Percentiles rank a stretch among this genome's conserved stretches.
phyloP scores from a whole-genome alignment of 2,888 invertebrate species.

The Masnerella sp. region DNA sequence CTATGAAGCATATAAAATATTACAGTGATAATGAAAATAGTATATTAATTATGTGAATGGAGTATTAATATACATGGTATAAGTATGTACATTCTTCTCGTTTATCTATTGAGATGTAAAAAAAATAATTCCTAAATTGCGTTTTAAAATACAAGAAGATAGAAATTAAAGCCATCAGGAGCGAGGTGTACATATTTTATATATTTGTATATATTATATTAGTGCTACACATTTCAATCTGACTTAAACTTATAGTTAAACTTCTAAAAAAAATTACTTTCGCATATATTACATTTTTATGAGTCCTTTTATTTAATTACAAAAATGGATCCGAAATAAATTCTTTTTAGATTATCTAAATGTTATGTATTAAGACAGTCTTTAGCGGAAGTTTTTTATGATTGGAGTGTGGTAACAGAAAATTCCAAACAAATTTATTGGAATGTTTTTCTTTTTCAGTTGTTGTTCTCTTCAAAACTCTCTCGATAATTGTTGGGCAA shows the following conservation, averaged over 20 bases:
- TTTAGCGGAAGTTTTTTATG: conserved; percentile 23
- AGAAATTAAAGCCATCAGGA: conserved; percentile 56
- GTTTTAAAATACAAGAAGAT: conserved; percentile 63
- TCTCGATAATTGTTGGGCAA: conserved; percentile 40
- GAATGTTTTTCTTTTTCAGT: conserved; percentile 38
- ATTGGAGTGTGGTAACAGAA: conserved; percentile 19
- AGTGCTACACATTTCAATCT: too few relatives aligned
- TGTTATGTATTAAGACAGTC: conserved; percentile 37
- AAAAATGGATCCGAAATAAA: too few relatives aligned
- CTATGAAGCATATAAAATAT: conserved; percentile 69
- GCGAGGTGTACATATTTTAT: conserved; percentile 24
- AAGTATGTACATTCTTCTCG: conserved; percentile 57
- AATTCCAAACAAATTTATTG: conserved; percentile 30
- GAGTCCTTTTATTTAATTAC: too few relatives aligned
- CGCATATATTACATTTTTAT: not conserved
- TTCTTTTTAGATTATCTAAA: conserved; percentile 1
- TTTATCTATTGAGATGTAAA: conserved; percentile 48
- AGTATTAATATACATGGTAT: conserved; percentile 4
- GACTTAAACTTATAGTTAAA: too few relatives aligned
- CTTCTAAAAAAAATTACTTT: not conserved
- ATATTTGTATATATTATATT: too few relatives aligned
- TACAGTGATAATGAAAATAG: conserved; percentile 61
- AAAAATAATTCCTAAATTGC: conserved; percentile 41
- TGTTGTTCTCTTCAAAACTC: conserved; percentile 35
- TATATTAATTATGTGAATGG: conserved; percentile 57